Percentiles rank a stretch among this genome's conserved stretches.
Conservation (phyloP, 2,888 invertebrate genomes). For the Ischnus inquisitorius region DNA sequence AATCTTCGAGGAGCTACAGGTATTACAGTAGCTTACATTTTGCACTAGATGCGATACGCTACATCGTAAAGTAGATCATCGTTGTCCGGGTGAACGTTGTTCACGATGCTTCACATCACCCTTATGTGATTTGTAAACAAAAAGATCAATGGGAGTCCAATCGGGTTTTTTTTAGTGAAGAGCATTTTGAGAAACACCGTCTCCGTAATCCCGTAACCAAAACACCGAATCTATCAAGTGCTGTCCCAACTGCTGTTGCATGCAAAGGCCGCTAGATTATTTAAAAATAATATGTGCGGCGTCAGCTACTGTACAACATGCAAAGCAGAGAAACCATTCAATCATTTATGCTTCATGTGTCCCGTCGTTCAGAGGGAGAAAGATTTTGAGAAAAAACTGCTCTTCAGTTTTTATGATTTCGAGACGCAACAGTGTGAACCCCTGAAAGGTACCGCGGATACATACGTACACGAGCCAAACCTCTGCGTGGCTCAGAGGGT, state of each 20-base stretch:
- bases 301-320: neutral
- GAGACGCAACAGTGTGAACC: neutral
- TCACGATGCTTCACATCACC: neutral
- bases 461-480: too few species aligned
- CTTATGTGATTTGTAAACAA: neutral
- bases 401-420: neutral
- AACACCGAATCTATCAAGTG: too few species aligned
- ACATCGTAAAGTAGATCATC: neutral
- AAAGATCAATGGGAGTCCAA: neutral
- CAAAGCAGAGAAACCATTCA: neutral
- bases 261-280: neutral
- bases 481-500: too few species aligned
- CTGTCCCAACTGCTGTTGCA: neutral
- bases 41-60: neutral
- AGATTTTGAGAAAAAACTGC: neutral
- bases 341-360: neutral
- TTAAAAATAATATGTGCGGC: neutral
- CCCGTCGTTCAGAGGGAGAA: neutral
- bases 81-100: neutral
- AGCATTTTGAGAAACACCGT: neutral
- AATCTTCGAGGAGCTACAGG: slow-evolving; percentile 13
- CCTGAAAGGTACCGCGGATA: neutral
- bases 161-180: neutral
- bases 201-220: neutral
- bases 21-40: neutral